A percentile compares a stretch with the other conserved stretches of the same genome.
These are phyloP conservation scores for Amyelois transitella DNA, from an alignment of 1,140 invertebrate genomes.

Conservation along the genomic window DNA sequence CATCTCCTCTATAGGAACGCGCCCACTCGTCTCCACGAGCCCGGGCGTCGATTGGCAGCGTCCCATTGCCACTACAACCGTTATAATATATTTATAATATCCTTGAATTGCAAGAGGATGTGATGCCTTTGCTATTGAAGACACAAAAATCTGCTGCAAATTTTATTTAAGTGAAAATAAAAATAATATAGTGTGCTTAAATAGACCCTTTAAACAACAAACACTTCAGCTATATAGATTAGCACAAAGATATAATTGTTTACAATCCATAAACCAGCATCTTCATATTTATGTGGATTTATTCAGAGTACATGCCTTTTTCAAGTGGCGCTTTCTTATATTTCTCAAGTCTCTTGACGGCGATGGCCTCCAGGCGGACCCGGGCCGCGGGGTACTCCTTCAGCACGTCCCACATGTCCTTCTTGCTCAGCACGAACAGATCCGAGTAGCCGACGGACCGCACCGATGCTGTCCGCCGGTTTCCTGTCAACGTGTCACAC, in stretches of 20 bases:
- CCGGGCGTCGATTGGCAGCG: constrained; percentile 96
- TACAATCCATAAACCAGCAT: too few relatives aligned
- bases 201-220: too few relatives aligned
- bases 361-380: constrained; percentile 96
- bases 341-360: constrained; percentile 96
- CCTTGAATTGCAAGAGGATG: too few relatives aligned
- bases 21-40: constrained; percentile 92
- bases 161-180: too few relatives aligned
- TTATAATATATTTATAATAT: not conserved
- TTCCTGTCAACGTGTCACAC: constrained; percentile 82
- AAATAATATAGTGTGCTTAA: too few relatives aligned
- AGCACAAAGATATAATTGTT: too few relatives aligned
- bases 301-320: constrained; percentile 82
- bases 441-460: constrained; percentile 98
- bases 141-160: too few relatives aligned
- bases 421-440: constrained; percentile 98
- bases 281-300: too few relatives aligned
- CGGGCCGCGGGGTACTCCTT: constrained; percentile 98
- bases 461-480: constrained; percentile 96
- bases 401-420: constrained; percentile 99
- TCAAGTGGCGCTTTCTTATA: constrained; percentile 94
- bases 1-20: constrained; percentile 93
- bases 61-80: constrained; percentile 89
- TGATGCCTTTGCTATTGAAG: too few relatives aligned
- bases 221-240: too few relatives aligned